Conservation (phyloP, 2,888 invertebrate genomes). For the Zeuzera pyrina region DNA sequence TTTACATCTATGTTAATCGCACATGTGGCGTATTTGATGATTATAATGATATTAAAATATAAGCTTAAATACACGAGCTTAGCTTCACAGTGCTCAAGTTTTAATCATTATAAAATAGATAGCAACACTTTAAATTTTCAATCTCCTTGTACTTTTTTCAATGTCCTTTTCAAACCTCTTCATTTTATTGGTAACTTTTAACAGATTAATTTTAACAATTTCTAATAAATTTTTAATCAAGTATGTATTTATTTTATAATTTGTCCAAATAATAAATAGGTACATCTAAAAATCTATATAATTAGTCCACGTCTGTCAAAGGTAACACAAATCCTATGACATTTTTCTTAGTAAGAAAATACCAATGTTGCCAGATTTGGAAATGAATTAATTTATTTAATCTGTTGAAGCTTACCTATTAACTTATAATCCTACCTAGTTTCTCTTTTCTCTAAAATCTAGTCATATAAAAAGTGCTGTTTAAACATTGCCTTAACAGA, state of each 20-base stretch:
- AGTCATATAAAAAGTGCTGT: conserved; percentile 46
- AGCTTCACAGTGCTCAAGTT: conserved; percentile 54
- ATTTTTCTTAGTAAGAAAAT: too few relatives aligned
- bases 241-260: too few relatives aligned
- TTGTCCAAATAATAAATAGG: too few relatives aligned
- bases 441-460: conserved; percentile 17
- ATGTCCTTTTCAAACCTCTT: conserved; percentile 13
- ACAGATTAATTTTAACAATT: conserved; percentile 1
- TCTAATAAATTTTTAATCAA: conserved; percentile 12
- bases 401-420: too few relatives aligned
- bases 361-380: too few relatives aligned
- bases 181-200: conserved; percentile 2
- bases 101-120: conserved; percentile 22
- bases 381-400: too few relatives aligned
- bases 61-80: conserved; percentile 53
- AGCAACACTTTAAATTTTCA: conserved; percentile 21
- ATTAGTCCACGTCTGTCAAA: too few relatives aligned
- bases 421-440: conserved; percentile 19
- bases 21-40: neutral
- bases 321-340: too few relatives aligned
- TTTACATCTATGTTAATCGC: neutral
- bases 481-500: conserved; percentile 61
- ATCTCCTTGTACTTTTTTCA: conserved; percentile 26
- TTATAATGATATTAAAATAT: conserved; percentile 37
- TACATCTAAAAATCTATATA: too few relatives aligned